Percentiles rank a stretch among this genome's conserved stretches.
phyloP scores from a whole-genome alignment of 2,113 vertebrate species.

The Conger conger region DNA sequence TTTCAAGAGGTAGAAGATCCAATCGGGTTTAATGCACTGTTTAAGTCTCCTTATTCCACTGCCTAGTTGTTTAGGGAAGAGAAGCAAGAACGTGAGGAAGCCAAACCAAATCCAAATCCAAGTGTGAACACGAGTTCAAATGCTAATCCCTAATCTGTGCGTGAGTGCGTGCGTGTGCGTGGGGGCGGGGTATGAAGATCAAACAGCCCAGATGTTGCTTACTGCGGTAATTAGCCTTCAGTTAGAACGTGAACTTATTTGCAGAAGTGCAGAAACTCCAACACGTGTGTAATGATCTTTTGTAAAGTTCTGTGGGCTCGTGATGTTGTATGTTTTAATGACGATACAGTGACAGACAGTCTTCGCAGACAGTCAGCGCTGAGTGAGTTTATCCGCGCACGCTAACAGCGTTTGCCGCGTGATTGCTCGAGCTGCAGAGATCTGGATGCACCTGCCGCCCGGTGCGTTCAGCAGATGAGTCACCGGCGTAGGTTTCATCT shows the following conservation, averaged over 20 bases:
- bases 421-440: too few relatives aligned
- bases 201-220: background rate
- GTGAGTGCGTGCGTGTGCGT: too few relatives aligned
- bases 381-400: too few relatives aligned
- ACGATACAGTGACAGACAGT: background rate
- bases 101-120: too few relatives aligned
- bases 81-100: background rate
- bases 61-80: background rate
- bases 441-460: too few relatives aligned
- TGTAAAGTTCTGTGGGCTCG: background rate
- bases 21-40: background rate
- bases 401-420: too few relatives aligned
- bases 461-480: too few relatives aligned
- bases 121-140: too few relatives aligned
- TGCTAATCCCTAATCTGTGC: background rate
- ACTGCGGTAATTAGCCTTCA: background rate
- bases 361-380: too few relatives aligned
- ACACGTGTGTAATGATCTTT: background rate
- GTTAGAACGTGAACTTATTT: background rate
- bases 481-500: too few relatives aligned
- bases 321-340: background rate
- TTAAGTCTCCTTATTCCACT: background rate
- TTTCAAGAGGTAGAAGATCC: background rate
- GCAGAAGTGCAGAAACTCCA: background rate
- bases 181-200: background rate